Percentiles rank a stretch among this genome's conserved stretches.
Conservation (phyloP, 1,140 invertebrate genomes). For the Penaeus japonicus region DNA sequence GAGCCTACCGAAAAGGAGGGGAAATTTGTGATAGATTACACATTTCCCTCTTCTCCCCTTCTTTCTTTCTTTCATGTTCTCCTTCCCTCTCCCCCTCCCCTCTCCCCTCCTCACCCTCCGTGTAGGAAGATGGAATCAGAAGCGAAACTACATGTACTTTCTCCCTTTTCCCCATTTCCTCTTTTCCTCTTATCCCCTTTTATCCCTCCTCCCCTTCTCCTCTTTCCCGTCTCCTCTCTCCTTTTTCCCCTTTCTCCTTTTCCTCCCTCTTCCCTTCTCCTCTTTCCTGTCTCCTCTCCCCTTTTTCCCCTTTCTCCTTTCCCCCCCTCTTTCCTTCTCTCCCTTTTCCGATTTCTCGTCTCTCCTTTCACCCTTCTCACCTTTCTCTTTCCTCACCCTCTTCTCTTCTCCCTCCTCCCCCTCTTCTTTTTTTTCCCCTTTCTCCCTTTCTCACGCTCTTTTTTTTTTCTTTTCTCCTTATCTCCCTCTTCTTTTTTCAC, state of each 20-base stretch:
- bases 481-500: too few relatives aligned
- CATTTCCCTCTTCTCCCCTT: too few relatives aligned
- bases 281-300: neutral
- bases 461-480: neutral
- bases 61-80: too few relatives aligned
- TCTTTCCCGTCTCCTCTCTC: neutral
- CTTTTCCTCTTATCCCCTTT: neutral
- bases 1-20: too few relatives aligned
- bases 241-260: neutral
- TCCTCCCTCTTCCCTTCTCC: neutral
- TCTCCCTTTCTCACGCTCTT: neutral
- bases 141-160: too few relatives aligned
- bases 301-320: neutral
- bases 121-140: too few relatives aligned
- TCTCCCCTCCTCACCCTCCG: too few relatives aligned
- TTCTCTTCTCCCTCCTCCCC: neutral
- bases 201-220: neutral
- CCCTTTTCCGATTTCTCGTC: neutral
- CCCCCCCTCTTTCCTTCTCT: neutral
- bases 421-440: neutral
- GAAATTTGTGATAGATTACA: too few relatives aligned
- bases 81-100: too few relatives aligned
- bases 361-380: neutral
- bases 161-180: too few relatives aligned
- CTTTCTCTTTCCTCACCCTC: too few relatives aligned